These are phyloP conservation scores for Drosophila longiperda DNA, from an alignment of 2,888 invertebrate genomes.

Conservation along the genomic window DNA sequence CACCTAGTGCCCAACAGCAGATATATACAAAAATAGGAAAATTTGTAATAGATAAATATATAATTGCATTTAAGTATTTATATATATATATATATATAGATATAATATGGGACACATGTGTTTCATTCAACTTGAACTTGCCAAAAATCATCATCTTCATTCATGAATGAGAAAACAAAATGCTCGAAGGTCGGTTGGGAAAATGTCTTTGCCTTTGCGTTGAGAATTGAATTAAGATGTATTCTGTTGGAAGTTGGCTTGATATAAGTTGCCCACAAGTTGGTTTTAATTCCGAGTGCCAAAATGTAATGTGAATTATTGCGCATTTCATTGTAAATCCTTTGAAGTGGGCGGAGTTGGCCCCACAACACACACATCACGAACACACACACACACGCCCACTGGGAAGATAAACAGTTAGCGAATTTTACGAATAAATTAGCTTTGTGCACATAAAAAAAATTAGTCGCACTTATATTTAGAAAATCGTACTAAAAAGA, in stretches of 20 bases:
- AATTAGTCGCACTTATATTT: neutral
- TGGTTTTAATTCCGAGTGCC: slow-evolving; percentile 29
- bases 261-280: slow-evolving; percentile 44
- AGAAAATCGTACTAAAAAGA: too few relatives aligned
- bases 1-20: slow-evolving; percentile 29
- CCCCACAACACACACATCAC: slow-evolving; percentile 5
- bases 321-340: slow-evolving; percentile 72
- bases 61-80: neutral
- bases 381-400: slow-evolving; percentile 9
- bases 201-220: slow-evolving; percentile 31
- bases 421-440: slow-evolving; percentile 68
- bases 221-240: slow-evolving; percentile 30
- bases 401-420: slow-evolving; percentile 36
- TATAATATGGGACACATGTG: slow-evolving; percentile 28
- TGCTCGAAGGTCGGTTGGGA: slow-evolving; percentile 34
- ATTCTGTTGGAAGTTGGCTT: slow-evolving; percentile 61
- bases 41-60: slow-evolving; percentile 66
- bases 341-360: slow-evolving; percentile 40
- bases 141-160: slow-evolving; percentile 51
- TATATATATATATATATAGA: slow-evolving; percentile 15
- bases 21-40: slow-evolving; percentile 22
- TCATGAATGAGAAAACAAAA: slow-evolving; percentile 66
- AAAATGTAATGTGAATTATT: slow-evolving; percentile 74
- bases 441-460: slow-evolving; percentile 49
- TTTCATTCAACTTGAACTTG: slow-evolving; percentile 79